phyloP scores from a whole-genome alignment of 1,140 invertebrate genomes.

The Riptortus pedestris region DNA sequence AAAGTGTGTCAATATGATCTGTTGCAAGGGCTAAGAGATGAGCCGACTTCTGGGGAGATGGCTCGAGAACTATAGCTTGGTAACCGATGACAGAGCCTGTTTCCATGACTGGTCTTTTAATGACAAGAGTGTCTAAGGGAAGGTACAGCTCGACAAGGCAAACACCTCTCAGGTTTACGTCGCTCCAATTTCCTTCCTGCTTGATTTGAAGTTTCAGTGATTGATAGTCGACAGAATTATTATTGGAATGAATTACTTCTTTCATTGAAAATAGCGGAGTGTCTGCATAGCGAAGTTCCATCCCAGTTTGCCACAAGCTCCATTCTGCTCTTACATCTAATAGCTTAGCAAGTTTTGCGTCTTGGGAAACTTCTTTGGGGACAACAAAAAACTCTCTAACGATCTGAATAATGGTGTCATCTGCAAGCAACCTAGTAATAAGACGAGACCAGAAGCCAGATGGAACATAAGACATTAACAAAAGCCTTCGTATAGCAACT shows the following conservation, averaged over 20 bases:
- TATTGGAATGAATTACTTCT: constrained; percentile 58
- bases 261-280: constrained; percentile 71
- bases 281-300: constrained; percentile 73
- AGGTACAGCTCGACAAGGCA: constrained; percentile 84
- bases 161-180: constrained; percentile 66
- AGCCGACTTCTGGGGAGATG: constrained; percentile 63
- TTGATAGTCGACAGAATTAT: constrained; percentile 42
- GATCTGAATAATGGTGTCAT: constrained; percentile 76
- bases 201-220: constrained; percentile 55
- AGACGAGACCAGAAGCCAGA: constrained; percentile 95
- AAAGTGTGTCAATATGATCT: constrained; percentile 89
- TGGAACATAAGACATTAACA: constrained; percentile 92
- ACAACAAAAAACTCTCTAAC: constrained; percentile 55
- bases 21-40: constrained; percentile 83
- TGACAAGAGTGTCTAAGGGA: constrained; percentile 61
- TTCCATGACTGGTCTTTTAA: constrained; percentile 50
- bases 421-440: constrained; percentile 82
- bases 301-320: constrained; percentile 90
- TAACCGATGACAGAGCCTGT: constrained; percentile 46
- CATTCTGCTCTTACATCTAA: constrained; percentile 71
- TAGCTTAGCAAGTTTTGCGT: constrained; percentile 49
- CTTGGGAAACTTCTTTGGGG: constrained; percentile 52
- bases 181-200: constrained; percentile 72
- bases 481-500: constrained; percentile 52
- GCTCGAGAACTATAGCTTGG: constrained; percentile 60